These are phyloP conservation scores for Antheraea pernyi DNA, from an alignment of 1,140 invertebrate species.

Conservation along the genomic window DNA sequence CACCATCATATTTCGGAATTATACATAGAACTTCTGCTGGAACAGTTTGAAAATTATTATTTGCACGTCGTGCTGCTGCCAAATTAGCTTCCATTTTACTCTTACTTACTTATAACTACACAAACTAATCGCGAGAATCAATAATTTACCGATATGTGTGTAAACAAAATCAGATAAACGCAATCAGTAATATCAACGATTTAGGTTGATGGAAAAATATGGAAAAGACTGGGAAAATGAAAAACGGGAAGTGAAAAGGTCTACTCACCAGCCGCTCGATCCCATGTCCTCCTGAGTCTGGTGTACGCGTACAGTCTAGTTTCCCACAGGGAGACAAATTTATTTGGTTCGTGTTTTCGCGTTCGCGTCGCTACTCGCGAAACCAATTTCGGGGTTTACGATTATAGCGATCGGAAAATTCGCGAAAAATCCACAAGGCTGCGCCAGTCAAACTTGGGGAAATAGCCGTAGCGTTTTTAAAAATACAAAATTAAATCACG, in stretches of 20 bases:
- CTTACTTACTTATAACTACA: background rate
- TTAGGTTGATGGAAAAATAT: background rate
- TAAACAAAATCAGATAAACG: constrained; percentile 4
- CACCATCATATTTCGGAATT: constrained; percentile 8
- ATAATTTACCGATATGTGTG: constrained; percentile 1
- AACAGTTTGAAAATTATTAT: background rate
- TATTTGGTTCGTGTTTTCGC: constrained; percentile 1
- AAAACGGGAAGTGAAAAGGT: constrained; percentile 1
- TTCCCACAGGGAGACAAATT: background rate
- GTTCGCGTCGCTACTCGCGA: background rate
- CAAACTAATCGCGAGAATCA: background rate
- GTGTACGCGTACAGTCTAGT: background rate
- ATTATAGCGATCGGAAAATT: background rate
- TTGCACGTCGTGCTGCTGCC: background rate
- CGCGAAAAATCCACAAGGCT: constrained; percentile 2
- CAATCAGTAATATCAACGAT: background rate
- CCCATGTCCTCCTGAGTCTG: background rate
- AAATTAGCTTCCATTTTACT: background rate
- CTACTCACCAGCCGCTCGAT: background rate
- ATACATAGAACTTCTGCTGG: background rate
- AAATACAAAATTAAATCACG: too few relatives aligned
- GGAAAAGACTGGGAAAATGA: background rate
- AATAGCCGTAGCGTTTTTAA: too few relatives aligned
- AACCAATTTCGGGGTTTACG: background rate
- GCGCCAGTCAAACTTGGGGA: constrained; percentile 1